A percentile compares a stretch with the other conserved stretches of the same genome.
Conservation (phyloP, 2,113 vertebrate species). For the Phasianus colchicus region DNA sequence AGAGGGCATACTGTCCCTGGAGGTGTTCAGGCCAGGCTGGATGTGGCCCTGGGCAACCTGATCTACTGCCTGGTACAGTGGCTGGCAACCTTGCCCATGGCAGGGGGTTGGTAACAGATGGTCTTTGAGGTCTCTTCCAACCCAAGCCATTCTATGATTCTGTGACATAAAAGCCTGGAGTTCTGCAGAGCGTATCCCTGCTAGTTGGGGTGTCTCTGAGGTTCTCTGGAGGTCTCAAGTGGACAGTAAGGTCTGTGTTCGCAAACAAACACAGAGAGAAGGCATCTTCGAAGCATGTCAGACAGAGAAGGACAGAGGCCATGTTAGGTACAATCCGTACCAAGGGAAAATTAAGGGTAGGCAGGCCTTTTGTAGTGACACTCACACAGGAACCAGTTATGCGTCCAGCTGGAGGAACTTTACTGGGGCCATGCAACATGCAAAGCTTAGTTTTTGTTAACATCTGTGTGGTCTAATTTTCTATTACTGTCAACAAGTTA, state of each 20-base stretch:
- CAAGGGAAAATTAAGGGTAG: not conserved
- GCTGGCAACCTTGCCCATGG: no score
- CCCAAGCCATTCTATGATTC: no score
- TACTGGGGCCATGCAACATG: not conserved
- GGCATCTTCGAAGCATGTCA: not conserved
- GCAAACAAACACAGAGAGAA: not conserved
- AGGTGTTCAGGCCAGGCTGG: no score
- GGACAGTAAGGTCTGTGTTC: not conserved
- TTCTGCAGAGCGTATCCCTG: not conserved
- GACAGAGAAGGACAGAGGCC: not conserved
- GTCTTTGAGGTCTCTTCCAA: no score
- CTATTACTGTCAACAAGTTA: slow-evolving; percentile 76
- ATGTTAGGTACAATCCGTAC: not conserved
- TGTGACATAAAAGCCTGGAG: not conserved
- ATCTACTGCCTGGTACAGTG: no score
- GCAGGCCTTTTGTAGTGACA: not conserved
- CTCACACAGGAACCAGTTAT: not conserved
- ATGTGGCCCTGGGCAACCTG: no score
- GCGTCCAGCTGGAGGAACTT: slow-evolving; percentile 18
- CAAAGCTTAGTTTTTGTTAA: slow-evolving; percentile 5
- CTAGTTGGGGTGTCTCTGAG: not conserved
- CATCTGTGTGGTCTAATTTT: slow-evolving; percentile 80
- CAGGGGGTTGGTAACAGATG: no score
- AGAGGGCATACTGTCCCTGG: not conserved
- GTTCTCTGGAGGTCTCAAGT: not conserved